A percentile compares a stretch with the other conserved stretches of the same genome.
phyloP scores from a whole-genome alignment of 2,888 invertebrate species.

The Cryptophagus acutangulus region DNA sequence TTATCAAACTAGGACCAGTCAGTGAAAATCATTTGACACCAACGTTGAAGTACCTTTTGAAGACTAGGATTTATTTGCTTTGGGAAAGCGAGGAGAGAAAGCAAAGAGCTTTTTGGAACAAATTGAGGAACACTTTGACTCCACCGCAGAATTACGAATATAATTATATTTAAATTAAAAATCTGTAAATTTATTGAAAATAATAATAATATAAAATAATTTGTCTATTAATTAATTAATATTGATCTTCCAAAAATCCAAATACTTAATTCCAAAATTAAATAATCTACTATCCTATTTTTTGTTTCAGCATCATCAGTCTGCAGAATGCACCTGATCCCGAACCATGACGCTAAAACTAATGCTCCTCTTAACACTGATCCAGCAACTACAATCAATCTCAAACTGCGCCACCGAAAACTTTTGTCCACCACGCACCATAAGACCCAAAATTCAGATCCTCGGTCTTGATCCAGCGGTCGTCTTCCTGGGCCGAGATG shows the following conservation, averaged over 20 bases:
- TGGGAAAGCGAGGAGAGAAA: slow-evolving; percentile 53
- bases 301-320: too few relatives aligned
- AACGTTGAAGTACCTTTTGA: slow-evolving; percentile 58
- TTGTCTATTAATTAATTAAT: slow-evolving; percentile 3
- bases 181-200: neutral
- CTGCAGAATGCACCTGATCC: too few relatives aligned
- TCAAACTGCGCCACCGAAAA: too few relatives aligned
- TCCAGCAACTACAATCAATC: too few relatives aligned
- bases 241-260: neutral
- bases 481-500: too few relatives aligned
- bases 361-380: too few relatives aligned
- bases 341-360: too few relatives aligned
- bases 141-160: slow-evolving; percentile 15
- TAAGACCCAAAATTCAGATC: too few relatives aligned
- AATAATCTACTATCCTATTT: too few relatives aligned
- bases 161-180: neutral
- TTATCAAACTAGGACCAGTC: slow-evolving; percentile 59
- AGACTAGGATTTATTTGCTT: slow-evolving; percentile 59
- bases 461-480: too few relatives aligned
- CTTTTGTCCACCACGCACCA: too few relatives aligned
- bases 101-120: slow-evolving; percentile 43
- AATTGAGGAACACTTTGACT: slow-evolving; percentile 36
- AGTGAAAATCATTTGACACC: slow-evolving; percentile 54
- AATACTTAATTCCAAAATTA: neutral
- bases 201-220: neutral